Base-by-base conservation (phyloP, 2,113 vertebrate species). In the Cynoglossus semilaevis region DNA sequence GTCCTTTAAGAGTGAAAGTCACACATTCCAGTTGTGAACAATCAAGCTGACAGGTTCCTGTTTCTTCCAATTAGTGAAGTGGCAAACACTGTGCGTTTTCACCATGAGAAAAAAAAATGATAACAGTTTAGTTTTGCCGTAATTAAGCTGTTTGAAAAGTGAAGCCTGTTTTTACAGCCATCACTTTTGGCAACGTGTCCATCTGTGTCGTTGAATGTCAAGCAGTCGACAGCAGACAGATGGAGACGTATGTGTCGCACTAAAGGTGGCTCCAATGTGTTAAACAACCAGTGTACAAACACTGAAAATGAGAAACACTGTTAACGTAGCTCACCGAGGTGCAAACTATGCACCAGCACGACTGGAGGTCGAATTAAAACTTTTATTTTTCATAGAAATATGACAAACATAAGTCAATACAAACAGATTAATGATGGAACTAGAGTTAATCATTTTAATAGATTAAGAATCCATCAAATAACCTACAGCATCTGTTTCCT, bases 21-120 rank as follows among this genome's bases (percentile, higher is more conserved):
- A 43, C 58, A 63, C 55, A 57, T 68, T 57, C 43, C 12, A 63
- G 66, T 71, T 55, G 59, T 74, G 62, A 67, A 60, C 7, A 51
- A 79, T 75, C 71, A 77, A 82, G 82, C 65, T 81, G 81, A 80
- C 74, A 52, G 59, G 49, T 67, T 59, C 70, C 71, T 59, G 58
- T 63, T 72, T 41, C 58, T 64, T 56, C 52, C 76, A 63, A 81
- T 80, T 80, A 84, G 64, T 19, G 68, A 74, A 63, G 54, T 66
- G 44, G 59, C 63, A 60, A 49, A 68, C 53, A 50, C 55, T 34
- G 58, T 51, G 74, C 79, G 70, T 70, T 79, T 76, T 70, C 77
- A 79, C 64, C 16, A 65, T 60, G 38, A 29, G 22, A 6, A n/a
- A n/a, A n/a, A n/a, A 71, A 46, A 58, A 51, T 65, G 50, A 63